phyloP scores from a whole-genome alignment of 1,140 invertebrate genomes.

The Venustaconcha ellipsiformis region DNA sequence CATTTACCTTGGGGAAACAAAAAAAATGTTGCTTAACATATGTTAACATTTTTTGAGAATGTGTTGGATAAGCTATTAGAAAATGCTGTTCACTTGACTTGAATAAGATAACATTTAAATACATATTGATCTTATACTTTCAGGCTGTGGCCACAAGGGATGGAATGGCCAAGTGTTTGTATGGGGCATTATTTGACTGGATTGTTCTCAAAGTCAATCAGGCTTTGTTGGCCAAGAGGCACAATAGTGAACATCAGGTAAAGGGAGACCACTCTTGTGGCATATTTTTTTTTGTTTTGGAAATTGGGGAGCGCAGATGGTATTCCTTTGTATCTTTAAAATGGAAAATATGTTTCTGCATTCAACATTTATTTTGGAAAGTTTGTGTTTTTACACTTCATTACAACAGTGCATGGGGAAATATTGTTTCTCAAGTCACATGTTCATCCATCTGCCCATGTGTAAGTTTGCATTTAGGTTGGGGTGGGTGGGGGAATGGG shows the following conservation, averaged over 20 bases:
- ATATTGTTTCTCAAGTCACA: too few relatives aligned
- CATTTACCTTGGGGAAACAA: not conserved
- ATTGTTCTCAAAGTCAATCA: conserved; percentile 88
- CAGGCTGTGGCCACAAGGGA: conserved; percentile 92
- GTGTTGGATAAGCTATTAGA: too few relatives aligned
- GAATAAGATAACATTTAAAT: not conserved
- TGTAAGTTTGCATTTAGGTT: too few relatives aligned
- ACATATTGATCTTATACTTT: conserved; percentile 65
- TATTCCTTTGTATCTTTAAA: not conserved
- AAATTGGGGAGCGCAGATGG: too few relatives aligned
- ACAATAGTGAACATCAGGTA: conserved; percentile 66
- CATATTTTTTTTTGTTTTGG: too few relatives aligned
- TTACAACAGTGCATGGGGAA: too few relatives aligned
- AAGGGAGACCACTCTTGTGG: not conserved
- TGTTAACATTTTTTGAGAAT: not conserved
- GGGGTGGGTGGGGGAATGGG: too few relatives aligned
- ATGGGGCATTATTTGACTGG: conserved; percentile 97
- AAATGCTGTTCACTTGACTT: too few relatives aligned
- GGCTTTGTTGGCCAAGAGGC: conserved; percentile 69
- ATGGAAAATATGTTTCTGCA: not conserved
- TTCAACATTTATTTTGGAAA: too few relatives aligned
- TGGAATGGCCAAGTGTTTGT: conserved; percentile 97
- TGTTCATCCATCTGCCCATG: too few relatives aligned
- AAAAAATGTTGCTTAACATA: not conserved
- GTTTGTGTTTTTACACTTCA: too few relatives aligned